Conservation (phyloP, 1,140 invertebrate genomes). For the Sycophaga agraensis region DNA sequence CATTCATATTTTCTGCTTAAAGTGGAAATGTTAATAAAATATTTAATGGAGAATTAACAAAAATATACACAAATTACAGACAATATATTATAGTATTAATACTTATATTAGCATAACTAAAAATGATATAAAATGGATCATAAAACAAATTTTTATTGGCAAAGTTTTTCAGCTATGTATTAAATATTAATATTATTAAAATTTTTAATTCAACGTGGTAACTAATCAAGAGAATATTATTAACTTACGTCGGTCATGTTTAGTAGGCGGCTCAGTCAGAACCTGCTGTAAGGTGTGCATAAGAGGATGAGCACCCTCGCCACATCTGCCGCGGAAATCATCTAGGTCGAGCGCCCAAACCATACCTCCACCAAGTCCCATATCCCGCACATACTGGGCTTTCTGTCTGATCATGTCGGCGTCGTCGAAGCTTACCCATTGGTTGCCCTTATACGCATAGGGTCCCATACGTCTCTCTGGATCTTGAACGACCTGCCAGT, state of each 20-base stretch:
- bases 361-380: slow-evolving; percentile 84
- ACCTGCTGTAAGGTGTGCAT: slow-evolving; percentile 70
- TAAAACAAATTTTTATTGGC: too few species aligned
- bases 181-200: not conserved
- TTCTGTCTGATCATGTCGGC: slow-evolving; percentile 76
- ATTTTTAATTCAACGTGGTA: too few species aligned
- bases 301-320: slow-evolving; percentile 74
- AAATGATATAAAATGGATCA: too few species aligned
- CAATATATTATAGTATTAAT: too few species aligned
- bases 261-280: slow-evolving; percentile 57
- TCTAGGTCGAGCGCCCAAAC: slow-evolving; percentile 80
- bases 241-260: slow-evolving; percentile 45
- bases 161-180: too few species aligned
- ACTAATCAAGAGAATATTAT: too few species aligned
- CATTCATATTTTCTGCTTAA: too few species aligned
- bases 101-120: too few species aligned
- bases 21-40: too few species aligned
- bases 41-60: too few species aligned
- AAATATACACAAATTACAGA: too few species aligned
- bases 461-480: slow-evolving; percentile 77
- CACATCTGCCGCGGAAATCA: slow-evolving; percentile 64
- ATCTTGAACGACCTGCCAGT: slow-evolving; percentile 80
- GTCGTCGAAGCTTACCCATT: slow-evolving; percentile 91
- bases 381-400: slow-evolving; percentile 71
- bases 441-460: slow-evolving; percentile 80